Conservation (phyloP, 2,113 vertebrate genomes). For the Nyctibius bracteatus region DNA sequence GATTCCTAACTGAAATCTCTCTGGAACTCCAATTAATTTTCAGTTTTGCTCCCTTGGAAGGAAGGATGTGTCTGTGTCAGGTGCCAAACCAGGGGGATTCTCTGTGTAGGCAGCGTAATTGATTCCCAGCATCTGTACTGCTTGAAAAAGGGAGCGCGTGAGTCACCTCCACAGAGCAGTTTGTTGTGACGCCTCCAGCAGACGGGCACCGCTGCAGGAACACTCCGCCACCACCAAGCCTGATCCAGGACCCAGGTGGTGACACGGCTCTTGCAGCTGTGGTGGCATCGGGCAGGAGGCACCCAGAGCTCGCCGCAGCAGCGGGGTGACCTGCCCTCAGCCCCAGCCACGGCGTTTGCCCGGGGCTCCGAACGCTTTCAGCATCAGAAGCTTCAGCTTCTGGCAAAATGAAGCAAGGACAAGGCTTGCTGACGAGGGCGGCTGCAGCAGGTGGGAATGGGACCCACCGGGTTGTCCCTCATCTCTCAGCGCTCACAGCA, state of each 20-base stretch:
- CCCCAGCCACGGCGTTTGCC: accelerated
- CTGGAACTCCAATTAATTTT: neutral
- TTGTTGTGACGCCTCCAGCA: neutral
- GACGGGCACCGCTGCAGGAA: neutral
- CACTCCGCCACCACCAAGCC: neutral
- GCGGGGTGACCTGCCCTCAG: neutral
- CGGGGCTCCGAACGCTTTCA: accelerated
- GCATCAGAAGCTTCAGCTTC: neutral
- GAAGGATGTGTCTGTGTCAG: neutral
- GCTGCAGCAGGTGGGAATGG: neutral
- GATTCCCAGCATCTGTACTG: neutral
- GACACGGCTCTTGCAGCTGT: neutral
- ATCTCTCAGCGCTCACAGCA: neutral
- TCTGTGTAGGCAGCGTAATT: neutral
- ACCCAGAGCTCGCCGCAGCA: neutral
- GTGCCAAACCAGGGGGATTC: neutral
- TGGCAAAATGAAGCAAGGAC: neutral
- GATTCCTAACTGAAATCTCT: neutral
- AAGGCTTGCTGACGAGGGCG: neutral
- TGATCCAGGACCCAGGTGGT: neutral
- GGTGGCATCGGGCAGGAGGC: neutral
- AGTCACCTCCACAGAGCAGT: neutral
- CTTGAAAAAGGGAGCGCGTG: neutral
- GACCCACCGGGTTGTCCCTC: neutral
- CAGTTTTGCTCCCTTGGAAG: neutral